These are phyloP conservation scores for Leistus spinibarbis DNA, from an alignment of 2,888 invertebrate species.

Conservation along the genomic window DNA sequence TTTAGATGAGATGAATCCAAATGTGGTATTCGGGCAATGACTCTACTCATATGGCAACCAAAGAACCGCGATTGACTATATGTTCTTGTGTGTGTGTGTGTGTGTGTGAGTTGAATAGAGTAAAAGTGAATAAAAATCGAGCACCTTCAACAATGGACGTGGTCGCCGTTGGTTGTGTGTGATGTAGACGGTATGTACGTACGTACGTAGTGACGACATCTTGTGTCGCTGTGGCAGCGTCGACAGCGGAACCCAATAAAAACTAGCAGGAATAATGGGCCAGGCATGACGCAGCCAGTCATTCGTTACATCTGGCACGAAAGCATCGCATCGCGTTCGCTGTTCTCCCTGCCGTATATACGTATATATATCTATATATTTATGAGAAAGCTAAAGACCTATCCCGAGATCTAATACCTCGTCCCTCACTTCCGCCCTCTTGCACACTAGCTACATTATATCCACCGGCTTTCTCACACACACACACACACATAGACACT, in stretches of 20 bases:
- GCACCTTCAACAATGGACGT: not conserved
- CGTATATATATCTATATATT: conserved; percentile 48
- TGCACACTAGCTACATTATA: not conserved
- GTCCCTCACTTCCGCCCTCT: not conserved
- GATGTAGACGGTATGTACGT: not conserved
- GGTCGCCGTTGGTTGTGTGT: not conserved
- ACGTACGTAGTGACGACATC: not conserved
- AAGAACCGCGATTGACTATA: not conserved
- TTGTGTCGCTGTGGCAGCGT: not conserved
- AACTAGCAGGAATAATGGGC: conserved; percentile 51
- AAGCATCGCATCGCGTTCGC: conserved; percentile 51
- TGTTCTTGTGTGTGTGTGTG: no score
- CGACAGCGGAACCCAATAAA: conserved; percentile 47
- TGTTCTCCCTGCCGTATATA: no score
- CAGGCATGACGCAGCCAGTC: conserved; percentile 54
- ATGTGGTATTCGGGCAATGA: no score
- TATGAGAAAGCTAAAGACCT: conserved; percentile 47
- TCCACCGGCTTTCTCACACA: not conserved
- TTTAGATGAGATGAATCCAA: no score
- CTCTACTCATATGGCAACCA: no score
- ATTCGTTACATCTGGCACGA: conserved; percentile 54
- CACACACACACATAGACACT: not conserved
- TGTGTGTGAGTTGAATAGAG: no score
- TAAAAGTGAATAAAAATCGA: not conserved
- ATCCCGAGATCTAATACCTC: conserved; percentile 9